Percentiles rank a stretch among this genome's conserved stretches.
Evolutionary conservation across 2,888 invertebrate genomes (phyloP).

Genomic region (Mylabris sibirica): DNA sequence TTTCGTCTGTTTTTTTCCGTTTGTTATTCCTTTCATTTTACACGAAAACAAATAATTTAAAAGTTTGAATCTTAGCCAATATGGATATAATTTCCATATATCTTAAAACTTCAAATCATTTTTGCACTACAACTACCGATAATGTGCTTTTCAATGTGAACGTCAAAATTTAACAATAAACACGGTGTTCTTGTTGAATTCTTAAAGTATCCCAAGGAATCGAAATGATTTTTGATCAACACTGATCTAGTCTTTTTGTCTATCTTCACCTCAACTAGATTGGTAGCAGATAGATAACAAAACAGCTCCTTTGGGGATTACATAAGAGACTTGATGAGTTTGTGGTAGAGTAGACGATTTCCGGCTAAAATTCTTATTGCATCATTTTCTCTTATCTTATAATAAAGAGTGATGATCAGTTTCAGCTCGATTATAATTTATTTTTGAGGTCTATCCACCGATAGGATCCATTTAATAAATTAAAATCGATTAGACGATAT

Average conservation of each 20-base stretch:
- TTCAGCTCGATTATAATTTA: background rate
- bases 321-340: background rate
- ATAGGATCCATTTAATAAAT: background rate
- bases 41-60: slow-evolving; percentile 9
- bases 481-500: background rate
- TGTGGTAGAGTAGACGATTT: background rate
- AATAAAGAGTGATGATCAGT: background rate
- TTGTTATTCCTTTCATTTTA: background rate
- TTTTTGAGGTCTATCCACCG: too few species aligned
- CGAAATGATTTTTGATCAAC: background rate
- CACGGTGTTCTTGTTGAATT: background rate
- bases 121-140: background rate
- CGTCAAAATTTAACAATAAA: background rate
- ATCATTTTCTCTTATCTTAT: background rate
- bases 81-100: background rate
- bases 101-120: background rate
- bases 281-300: background rate
- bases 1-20: background rate
- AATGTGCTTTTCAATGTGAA: background rate
- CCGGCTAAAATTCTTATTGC: background rate
- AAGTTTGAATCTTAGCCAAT: slow-evolving; percentile 1
- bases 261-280: background rate
- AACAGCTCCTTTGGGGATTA: background rate
- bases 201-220: too few species aligned
- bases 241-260: background rate